Percentiles rank a stretch among this genome's conserved stretches.
phyloP scores from a whole-genome alignment of 2,888 invertebrate genomes.

The Ceriagrion tenellum region DNA sequence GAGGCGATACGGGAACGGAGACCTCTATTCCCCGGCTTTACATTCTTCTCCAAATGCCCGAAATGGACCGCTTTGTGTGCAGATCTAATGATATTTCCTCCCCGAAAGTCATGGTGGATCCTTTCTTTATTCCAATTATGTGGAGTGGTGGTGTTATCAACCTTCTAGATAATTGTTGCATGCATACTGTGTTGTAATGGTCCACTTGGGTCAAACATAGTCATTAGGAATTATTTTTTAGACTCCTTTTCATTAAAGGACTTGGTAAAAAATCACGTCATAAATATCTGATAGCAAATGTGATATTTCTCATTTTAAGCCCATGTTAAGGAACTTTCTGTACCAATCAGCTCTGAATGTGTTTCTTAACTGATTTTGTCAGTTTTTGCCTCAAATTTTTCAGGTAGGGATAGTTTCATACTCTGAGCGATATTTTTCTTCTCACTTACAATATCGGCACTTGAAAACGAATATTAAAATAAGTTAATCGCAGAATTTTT shows the following conservation, averaged over 20 bases:
- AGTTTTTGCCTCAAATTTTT: no score
- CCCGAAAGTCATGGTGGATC: not conserved
- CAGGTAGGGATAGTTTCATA: no score
- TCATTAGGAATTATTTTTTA: not conserved
- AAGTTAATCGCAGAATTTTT: no score
- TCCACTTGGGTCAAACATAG: not conserved
- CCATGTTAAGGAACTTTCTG: no score
- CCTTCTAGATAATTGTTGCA: no score
- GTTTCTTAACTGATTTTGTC: no score
- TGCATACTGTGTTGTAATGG: no score
- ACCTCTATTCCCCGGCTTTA: not conserved
- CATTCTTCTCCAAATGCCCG: not conserved
- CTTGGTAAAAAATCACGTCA: not conserved
- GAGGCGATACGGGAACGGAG: not conserved
- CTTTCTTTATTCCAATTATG: not conserved
- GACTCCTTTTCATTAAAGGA: not conserved
- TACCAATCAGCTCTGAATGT: no score
- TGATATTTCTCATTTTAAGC: no score
- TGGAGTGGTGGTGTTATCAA: not conserved
- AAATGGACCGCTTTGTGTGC: not conserved
- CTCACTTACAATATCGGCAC: no score
- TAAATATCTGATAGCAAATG: not conserved
- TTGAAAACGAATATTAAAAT: no score
- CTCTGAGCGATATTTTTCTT: no score
- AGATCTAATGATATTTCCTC: not conserved